A percentile compares a stretch with the other conserved stretches of the same genome.
Evolutionary conservation across 1,140 invertebrate species (phyloP).

Genomic region (Cryptotermes secundus): DNA sequence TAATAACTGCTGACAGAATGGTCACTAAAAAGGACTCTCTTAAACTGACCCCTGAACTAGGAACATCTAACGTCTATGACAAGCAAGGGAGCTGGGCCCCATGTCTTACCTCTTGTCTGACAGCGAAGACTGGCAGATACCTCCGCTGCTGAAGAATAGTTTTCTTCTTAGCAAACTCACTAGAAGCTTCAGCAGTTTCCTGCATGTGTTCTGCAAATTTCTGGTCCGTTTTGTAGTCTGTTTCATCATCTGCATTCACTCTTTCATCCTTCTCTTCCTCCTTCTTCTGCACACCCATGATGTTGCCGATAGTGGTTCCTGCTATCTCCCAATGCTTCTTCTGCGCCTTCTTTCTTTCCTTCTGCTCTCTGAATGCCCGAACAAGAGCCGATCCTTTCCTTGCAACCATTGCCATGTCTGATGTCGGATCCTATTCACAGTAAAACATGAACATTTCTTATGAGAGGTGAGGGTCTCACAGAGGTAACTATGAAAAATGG

Average conservation of each 20-base stretch:
- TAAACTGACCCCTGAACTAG: no score
- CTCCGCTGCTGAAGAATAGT: slow-evolving; percentile 85
- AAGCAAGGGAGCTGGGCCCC: background rate
- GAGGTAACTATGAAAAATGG: no score
- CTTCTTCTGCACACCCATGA: slow-evolving; percentile 90
- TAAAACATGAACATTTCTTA: slow-evolving; percentile 32
- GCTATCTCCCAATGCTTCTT: slow-evolving; percentile 99
- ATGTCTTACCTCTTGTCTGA: slow-evolving; percentile 73
- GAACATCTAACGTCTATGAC: no score
- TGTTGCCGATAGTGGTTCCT: slow-evolving; percentile 94
- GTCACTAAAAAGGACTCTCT: no score
- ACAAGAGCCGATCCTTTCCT: slow-evolving; percentile 95
- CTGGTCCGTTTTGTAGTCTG: slow-evolving; percentile 83
- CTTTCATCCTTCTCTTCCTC: slow-evolving; percentile 64
- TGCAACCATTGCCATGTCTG: slow-evolving; percentile 95
- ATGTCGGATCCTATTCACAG: slow-evolving; percentile 83
- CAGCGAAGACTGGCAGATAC: slow-evolving; percentile 94
- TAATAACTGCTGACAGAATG: background rate
- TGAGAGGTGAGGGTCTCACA: no score
- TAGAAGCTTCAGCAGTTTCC: slow-evolving; percentile 67
- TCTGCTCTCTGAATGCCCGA: slow-evolving; percentile 88
- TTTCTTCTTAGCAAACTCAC: slow-evolving; percentile 88
- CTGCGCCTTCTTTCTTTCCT: slow-evolving; percentile 92
- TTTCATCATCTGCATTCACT: slow-evolving; percentile 53
- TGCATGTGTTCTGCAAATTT: slow-evolving; percentile 97